Base-by-base conservation (phyloP, 2,888 invertebrate species). In the Horisme vitalbata region DNA sequence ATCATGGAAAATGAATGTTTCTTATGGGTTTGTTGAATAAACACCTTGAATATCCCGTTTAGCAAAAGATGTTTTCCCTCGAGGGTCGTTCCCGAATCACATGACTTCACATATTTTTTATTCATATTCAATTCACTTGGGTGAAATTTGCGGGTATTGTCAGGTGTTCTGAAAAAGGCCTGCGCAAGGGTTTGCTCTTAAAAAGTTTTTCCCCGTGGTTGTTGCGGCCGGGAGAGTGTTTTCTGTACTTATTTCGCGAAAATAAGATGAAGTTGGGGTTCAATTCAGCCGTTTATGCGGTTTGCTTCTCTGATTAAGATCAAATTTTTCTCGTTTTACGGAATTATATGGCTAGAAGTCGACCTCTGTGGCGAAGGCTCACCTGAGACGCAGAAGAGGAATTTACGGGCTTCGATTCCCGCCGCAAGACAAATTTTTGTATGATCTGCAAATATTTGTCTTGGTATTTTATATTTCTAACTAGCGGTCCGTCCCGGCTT, bases 111-210 rank as follows among this genome's bases (percentile, higher is more conserved):
- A 56, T 54, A 54, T 62, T 66, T 67, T 58, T 53, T 57, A 49
- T 63, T 47, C 50, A 52, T 55, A 50, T 46, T 48, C 52, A 55
- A 57, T 52, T 55, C 46, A 27, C 55, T 48, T 44, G 52, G 61
- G 52, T 35, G 32, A 55, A 74, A 75, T 75, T 77, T 73, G 66
- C 47, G 57, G 44, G 71, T 52, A 77, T 81, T 81, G 79, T 79
- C 58, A 65, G 57, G 51, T 65, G 59, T 64, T 60, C 61, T 41
- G 59, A 70, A 71, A 65, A 67, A 56, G 61, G 57, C 56, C 61
- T 55, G 57, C 50, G 63, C 58, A 64, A 64, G 57, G 63, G 65
- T 65, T 64, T 55, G 55, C 57, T 63, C 52, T 61, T 59, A 55
- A 56, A 63, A 71, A 67, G 59, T 74, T 68, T 59, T 33, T 26